phyloP scores from a whole-genome alignment of 1,140 invertebrate species.

The Microplitis demolitor region DNA sequence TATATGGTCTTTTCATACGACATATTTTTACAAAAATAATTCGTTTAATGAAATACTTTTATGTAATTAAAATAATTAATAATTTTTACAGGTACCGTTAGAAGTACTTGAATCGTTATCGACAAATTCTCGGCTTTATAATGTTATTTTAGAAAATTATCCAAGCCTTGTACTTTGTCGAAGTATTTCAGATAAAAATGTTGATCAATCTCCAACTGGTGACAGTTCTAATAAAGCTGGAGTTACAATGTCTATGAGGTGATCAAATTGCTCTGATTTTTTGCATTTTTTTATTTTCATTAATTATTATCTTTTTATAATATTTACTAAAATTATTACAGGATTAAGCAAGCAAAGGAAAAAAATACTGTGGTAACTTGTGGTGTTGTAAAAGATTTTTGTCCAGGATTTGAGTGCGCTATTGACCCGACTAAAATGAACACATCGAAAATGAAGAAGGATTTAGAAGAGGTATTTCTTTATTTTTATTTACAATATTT shows the following conservation, averaged over 20 bases:
- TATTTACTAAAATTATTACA: slow-evolving; percentile 22
- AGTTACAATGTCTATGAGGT: slow-evolving; percentile 67
- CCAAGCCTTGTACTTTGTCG: slow-evolving; percentile 69
- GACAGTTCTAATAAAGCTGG: slow-evolving; percentile 58
- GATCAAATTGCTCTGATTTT: slow-evolving; percentile 38
- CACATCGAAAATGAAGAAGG: neutral
- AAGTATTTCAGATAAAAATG: slow-evolving; percentile 69
- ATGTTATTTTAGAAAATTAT: slow-evolving; percentile 75
- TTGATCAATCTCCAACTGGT: slow-evolving; percentile 58
- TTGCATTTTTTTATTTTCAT: slow-evolving; percentile 35
- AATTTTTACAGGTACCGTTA: slow-evolving; percentile 63
- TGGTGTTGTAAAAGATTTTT: slow-evolving; percentile 31
- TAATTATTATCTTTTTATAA: neutral
- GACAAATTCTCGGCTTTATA: slow-evolving; percentile 70
- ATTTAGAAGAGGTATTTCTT: neutral
- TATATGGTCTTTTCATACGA: no score
- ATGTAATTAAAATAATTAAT: neutral
- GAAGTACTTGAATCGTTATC: slow-evolving; percentile 70
- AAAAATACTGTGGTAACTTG: slow-evolving; percentile 9
- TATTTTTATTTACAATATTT: slow-evolving; percentile 7
- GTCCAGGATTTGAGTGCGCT: slow-evolving; percentile 34
- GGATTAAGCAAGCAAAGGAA: slow-evolving; percentile 51
- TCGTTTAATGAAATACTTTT: neutral
- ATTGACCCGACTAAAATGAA: neutral
- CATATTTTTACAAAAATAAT: no score